These are phyloP conservation scores for Mormyrus lacerda DNA, from an alignment of 2,113 vertebrate genomes.

Conservation along the genomic window DNA sequence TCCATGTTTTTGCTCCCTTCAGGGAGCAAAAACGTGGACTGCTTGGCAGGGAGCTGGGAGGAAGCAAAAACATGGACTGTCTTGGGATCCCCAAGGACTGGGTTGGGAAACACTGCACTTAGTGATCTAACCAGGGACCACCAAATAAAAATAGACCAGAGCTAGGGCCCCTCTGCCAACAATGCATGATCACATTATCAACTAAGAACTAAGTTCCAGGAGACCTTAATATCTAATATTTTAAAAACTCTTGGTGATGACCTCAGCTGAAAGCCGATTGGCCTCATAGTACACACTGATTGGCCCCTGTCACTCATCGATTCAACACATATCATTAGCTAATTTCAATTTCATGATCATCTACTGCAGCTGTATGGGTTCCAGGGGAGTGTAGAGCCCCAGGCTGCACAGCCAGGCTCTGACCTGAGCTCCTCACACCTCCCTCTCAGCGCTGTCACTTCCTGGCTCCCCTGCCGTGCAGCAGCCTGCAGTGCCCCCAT, in stretches of 20 bases:
- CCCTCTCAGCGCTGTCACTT: constrained; percentile 32
- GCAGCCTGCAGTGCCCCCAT: constrained; percentile 41
- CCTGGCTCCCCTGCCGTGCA: constrained; percentile 24
- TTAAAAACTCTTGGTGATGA: not conserved
- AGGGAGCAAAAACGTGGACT: not conserved
- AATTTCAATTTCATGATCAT: not conserved
- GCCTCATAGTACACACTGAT: not conserved
- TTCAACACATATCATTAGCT: not conserved
- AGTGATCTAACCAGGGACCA: not conserved
- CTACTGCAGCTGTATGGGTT: not conserved
- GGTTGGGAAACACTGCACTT: not conserved
- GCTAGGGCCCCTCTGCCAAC: not conserved
- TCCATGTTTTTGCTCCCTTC: not conserved
- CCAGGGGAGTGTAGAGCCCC: not conserved
- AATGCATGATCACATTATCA: not conserved
- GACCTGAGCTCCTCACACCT: constrained; percentile 53
- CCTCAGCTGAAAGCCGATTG: not conserved
- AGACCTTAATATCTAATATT: not conserved
- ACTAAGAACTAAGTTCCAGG: not conserved
- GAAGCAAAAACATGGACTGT: not conserved
- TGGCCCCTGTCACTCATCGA: not conserved
- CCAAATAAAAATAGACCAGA: not conserved
- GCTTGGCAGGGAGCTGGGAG: not conserved
- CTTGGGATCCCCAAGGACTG: not conserved
- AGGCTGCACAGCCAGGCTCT: constrained; percentile 14